phyloP scores from a whole-genome alignment of 2,888 invertebrate species.

The Odontothrips loti region DNA sequence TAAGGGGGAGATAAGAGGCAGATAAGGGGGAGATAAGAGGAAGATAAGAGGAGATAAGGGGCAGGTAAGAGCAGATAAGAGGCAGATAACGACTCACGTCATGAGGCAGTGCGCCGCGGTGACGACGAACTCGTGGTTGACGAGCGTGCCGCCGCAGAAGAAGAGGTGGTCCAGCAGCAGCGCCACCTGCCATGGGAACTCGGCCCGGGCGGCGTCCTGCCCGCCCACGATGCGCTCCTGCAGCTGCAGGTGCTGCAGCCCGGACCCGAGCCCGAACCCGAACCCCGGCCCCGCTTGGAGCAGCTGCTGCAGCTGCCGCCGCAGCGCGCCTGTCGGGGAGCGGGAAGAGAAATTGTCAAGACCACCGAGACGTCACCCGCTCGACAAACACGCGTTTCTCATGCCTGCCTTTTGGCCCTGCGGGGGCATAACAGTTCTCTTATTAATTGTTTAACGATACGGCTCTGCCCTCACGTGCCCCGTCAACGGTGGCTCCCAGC shows the following conservation, averaged over 20 bases:
- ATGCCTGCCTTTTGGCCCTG: too few relatives aligned
- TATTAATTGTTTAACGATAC: too few relatives aligned
- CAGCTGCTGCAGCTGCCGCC: constrained; percentile 31
- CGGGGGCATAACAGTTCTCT: too few relatives aligned
- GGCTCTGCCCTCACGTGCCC: too few relatives aligned
- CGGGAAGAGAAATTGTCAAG: constrained; percentile 28
- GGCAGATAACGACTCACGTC: constrained; percentile 40
- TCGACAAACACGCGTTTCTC: too few relatives aligned
- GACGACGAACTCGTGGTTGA: constrained; percentile 43
- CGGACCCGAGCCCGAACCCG: too few relatives aligned
- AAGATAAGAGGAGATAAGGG: too few relatives aligned
- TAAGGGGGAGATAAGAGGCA: too few relatives aligned
- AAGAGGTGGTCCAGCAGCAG: constrained; percentile 45
- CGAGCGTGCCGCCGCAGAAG: constrained; percentile 46
- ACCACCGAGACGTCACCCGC: neutral
- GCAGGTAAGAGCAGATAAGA: too few relatives aligned
- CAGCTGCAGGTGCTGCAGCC: constrained; percentile 13
- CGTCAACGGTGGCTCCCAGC: too few relatives aligned
- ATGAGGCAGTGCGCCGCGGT: constrained; percentile 47
- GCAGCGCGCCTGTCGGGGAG: constrained; percentile 33
- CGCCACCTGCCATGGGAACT: constrained; percentile 46
- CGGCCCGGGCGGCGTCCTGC: constrained; percentile 42
- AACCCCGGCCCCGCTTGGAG: constrained; percentile 28
- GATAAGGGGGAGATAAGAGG: too few relatives aligned
- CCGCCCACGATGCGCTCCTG: constrained; percentile 44